Conservation (phyloP, 2,888 invertebrate genomes). For the Leptinotarsa tumamoca region DNA sequence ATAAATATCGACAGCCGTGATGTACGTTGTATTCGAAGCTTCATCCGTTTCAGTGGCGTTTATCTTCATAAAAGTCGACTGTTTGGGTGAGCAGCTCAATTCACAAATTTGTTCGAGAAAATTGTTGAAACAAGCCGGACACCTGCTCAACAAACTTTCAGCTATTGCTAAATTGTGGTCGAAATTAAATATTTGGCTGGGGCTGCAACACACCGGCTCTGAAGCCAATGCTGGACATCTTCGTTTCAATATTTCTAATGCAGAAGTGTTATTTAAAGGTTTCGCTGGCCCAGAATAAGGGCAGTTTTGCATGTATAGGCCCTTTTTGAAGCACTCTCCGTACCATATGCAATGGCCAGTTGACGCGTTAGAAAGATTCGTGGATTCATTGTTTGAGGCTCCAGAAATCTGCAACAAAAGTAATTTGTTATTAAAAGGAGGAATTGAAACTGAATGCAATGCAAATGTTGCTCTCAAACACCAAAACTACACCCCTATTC, state of each 20-base stretch:
- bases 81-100: constrained; percentile 83
- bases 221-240: constrained; percentile 74
- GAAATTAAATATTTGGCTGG: constrained; percentile 66
- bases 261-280: constrained; percentile 63
- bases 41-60: constrained; percentile 61
- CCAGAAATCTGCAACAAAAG: constrained; percentile 47
- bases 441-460: neutral
- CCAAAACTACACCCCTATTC: too few relatives aligned
- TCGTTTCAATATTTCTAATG: constrained; percentile 70
- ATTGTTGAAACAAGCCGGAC: constrained; percentile 90
- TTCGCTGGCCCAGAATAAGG: constrained; percentile 73
- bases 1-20: constrained; percentile 76
- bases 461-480: too few relatives aligned
- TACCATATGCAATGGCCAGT: constrained; percentile 79
- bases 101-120: constrained; percentile 86
- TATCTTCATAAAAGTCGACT: constrained; percentile 79
- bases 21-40: constrained; percentile 61
- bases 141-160: constrained; percentile 77
- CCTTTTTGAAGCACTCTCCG: constrained; percentile 71
- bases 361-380: constrained; percentile 43
- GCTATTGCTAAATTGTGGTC: constrained; percentile 73
- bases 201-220: constrained; percentile 76
- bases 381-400: constrained; percentile 50
- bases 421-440: neutral
- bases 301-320: constrained; percentile 70